Conservation (phyloP, 2,888 invertebrate species). For the Drosophila paranaensis region DNA sequence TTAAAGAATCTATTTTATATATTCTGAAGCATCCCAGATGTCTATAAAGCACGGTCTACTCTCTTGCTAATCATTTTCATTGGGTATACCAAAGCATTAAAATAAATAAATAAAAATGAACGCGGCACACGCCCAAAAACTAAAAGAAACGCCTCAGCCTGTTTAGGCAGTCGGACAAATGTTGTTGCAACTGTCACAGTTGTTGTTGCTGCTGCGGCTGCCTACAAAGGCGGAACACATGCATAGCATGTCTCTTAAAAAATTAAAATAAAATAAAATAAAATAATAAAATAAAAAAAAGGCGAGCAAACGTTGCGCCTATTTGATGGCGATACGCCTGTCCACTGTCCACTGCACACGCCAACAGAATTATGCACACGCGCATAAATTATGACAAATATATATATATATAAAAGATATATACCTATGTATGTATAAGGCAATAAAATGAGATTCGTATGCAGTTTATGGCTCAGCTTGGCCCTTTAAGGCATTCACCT, state of each 20-base stretch:
- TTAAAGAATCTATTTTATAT: too few species aligned
- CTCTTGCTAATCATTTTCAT: background rate
- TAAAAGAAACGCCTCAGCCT: conserved; percentile 30
- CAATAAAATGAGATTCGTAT: conserved; percentile 5
- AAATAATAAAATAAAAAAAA: conserved; percentile 11
- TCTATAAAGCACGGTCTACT: background rate
- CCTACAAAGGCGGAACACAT: conserved; percentile 62
- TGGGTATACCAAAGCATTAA: background rate
- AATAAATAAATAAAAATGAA: conserved; percentile 39
- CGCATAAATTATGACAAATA: conserved; percentile 34
- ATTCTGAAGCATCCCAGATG: too few species aligned
- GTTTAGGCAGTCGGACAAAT: conserved; percentile 25
- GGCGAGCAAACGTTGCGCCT: conserved; percentile 33
- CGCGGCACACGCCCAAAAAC: conserved; percentile 68
- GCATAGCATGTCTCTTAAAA: conserved; percentile 26
- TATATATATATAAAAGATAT: background rate
- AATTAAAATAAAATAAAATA: conserved; percentile 41
- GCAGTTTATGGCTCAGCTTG: conserved; percentile 14
- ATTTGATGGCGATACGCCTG: conserved; percentile 25
- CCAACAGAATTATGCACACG: conserved; percentile 15
- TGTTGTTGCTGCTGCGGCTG: conserved; percentile 16
- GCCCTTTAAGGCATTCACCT: conserved; percentile 33
- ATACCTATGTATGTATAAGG: background rate
- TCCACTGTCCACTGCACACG: conserved; percentile 29
- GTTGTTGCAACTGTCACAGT: conserved; percentile 34